Conservation (phyloP, 2,797 vertebrate genomes). For the Lates japonicus region DNA sequence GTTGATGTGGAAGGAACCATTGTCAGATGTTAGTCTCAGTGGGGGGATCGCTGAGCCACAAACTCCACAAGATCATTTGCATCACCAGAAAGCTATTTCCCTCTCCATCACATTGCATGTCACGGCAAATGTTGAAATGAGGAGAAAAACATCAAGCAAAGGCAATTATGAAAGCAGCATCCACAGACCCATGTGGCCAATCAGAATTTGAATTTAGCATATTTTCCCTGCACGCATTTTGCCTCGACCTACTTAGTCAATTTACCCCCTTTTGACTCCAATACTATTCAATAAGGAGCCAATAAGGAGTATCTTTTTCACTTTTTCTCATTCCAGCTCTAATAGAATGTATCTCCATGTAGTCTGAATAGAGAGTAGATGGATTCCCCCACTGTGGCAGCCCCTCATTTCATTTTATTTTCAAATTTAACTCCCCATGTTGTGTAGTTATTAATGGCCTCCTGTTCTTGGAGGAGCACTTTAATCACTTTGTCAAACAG, state of each 20-base stretch:
- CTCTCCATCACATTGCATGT: constrained; percentile 63
- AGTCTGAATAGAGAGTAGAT: constrained; percentile 46
- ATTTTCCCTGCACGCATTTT: constrained; percentile 67
- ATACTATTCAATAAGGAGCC: constrained; percentile 61
- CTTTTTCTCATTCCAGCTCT: constrained; percentile 41
- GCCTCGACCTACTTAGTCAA: constrained; percentile 75
- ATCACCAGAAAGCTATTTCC: constrained; percentile 70
- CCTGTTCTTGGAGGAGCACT: constrained; percentile 47
- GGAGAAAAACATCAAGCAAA: constrained; percentile 66
- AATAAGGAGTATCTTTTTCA: constrained; percentile 52
- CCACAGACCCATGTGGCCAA: constrained; percentile 73
- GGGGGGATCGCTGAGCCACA: constrained; percentile 14
- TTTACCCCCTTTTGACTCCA: constrained; percentile 81
- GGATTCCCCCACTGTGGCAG: constrained; percentile 43
- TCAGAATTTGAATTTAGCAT: constrained; percentile 67
- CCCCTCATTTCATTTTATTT: constrained; percentile 46
- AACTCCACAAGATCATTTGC: constrained; percentile 61
- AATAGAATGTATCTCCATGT: constrained; percentile 32
- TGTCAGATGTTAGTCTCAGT: no score
- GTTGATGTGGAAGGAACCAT: constrained; percentile 58
- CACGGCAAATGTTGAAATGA: constrained; percentile 66
- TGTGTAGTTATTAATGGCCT: constrained; percentile 54
- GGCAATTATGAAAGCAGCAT: constrained; percentile 78
- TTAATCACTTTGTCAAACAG: constrained; percentile 48
- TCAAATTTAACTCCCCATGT: constrained; percentile 52